Conservation (phyloP, 2,888 invertebrate genomes). For the Philaethria dido region DNA sequence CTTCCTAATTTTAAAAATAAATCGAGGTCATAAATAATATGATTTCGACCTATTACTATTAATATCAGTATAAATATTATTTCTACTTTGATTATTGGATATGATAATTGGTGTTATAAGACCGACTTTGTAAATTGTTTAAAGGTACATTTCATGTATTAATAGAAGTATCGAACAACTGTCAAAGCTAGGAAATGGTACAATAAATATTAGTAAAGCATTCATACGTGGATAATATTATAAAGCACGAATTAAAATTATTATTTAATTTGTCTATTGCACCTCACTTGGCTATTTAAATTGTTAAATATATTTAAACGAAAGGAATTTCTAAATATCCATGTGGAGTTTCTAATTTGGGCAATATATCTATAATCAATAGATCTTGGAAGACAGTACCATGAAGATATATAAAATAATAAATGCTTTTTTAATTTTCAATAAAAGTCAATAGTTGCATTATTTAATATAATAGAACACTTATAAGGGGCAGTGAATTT, state of each 20-base stretch:
- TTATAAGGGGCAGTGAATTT: not conserved
- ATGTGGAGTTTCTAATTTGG: constrained; percentile 4
- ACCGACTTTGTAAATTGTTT: constrained; percentile 34
- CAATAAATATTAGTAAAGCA: not conserved
- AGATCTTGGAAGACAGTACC: constrained; percentile 32
- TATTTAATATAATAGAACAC: not conserved
- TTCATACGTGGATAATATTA: not conserved
- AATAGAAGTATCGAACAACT: constrained; percentile 4
- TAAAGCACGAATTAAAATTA: not conserved
- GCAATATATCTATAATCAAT: constrained; percentile 16
- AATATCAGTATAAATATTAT: constrained; percentile 59
- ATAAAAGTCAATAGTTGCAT: not conserved
- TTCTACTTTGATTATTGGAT: constrained; percentile 56
- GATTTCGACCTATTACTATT: constrained; percentile 51
- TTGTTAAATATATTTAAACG: constrained; percentile 1
- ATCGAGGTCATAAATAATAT: constrained; percentile 53
- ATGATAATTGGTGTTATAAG: constrained; percentile 50
- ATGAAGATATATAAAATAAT: constrained; percentile 11
- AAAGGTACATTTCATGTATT: constrained; percentile 30
- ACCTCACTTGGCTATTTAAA: not conserved
- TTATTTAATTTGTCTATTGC: not conserved
- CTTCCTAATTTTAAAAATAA: constrained; percentile 51
- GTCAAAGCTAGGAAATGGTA: constrained; percentile 13
- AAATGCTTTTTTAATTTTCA: not conserved
- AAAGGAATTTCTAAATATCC: constrained; percentile 10